Evolutionary conservation across 2,113 vertebrate genomes (phyloP).

Genomic region (Laticauda laticaudata): DNA sequence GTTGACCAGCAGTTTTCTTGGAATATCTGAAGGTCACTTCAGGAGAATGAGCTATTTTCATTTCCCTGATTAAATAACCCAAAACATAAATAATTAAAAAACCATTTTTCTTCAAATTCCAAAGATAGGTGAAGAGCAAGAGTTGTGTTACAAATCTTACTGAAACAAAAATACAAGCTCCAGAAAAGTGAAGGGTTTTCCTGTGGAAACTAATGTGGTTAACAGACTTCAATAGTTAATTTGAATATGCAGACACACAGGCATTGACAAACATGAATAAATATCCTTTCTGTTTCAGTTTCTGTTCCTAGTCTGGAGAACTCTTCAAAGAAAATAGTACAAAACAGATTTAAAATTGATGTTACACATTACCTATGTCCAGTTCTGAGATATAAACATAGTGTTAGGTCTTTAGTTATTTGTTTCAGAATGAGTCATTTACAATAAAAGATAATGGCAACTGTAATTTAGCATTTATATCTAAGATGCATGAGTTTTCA

Average conservation of each 20-base stretch:
- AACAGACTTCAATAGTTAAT: background rate
- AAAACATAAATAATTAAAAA: background rate
- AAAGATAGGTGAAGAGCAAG: background rate
- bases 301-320: background rate
- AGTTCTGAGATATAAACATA: background rate
- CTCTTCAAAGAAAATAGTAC: background rate
- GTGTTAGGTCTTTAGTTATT: background rate
- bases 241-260: background rate
- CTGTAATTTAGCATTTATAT: background rate
- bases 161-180: background rate
- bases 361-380: background rate
- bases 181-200: background rate
- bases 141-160: background rate
- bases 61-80: background rate
- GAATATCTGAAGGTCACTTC: background rate
- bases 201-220: conserved; percentile 9
- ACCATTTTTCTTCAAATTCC: background rate
- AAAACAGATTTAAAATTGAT: background rate
- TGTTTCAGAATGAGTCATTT: background rate
- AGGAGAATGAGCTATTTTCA: background rate
- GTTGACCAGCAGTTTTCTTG: background rate
- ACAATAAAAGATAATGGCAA: background rate
- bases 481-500: background rate
- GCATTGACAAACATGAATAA: background rate
- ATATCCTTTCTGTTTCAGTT: background rate